Base-by-base conservation (phyloP, 2,888 invertebrate species). In the Cyclophora punctaria region DNA sequence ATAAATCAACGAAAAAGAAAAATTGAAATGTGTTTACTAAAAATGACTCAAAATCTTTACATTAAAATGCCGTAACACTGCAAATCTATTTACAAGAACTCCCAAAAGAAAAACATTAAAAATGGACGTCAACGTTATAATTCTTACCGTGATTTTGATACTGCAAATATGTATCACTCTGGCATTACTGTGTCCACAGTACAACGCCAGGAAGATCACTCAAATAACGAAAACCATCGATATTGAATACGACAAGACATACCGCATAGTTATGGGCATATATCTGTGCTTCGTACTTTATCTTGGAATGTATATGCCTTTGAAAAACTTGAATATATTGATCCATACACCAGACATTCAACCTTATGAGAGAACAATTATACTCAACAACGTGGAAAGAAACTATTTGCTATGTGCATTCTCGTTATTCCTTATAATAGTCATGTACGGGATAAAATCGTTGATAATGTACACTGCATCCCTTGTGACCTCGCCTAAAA, bases 381-480 rank as follows among this genome's bases (percentile, higher is more conserved):
- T 80, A 2, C 52, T 83, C 2, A 71, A 66, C 44, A 69, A 64
- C n/a, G 64, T 80, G 0, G 83, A 83, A 52, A 83, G 78, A 64
- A 79, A 79, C 51, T 85, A 83, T 50, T 70, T 80, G 0, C 73
- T 82, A 7, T 75, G 84, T 50, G 84, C 83, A n/a, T 83, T 83
- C 49, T 85, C 85, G 1, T 65, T 85, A 6, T 84, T 83, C 50
- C 58, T 86, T 41, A 71, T 80, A 2, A 73, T 84, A 3, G 78
- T 83, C 1, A 52, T 75, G 20, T 78, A 75, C 44, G 84, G 84
- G 3, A 52, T 83, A 0, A 67, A 66, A 67, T 67, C 73, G 3
- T 59, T 85, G 35, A 52, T 80, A 2, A 57, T 66, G 0, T 83
- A 81, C 37, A 66, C 83, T 20, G 20, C 20, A 20, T 20, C 20